Evolutionary conservation across 2,888 invertebrate species (phyloP).

Genomic region (Ramazzottius varieornatus): DNA sequence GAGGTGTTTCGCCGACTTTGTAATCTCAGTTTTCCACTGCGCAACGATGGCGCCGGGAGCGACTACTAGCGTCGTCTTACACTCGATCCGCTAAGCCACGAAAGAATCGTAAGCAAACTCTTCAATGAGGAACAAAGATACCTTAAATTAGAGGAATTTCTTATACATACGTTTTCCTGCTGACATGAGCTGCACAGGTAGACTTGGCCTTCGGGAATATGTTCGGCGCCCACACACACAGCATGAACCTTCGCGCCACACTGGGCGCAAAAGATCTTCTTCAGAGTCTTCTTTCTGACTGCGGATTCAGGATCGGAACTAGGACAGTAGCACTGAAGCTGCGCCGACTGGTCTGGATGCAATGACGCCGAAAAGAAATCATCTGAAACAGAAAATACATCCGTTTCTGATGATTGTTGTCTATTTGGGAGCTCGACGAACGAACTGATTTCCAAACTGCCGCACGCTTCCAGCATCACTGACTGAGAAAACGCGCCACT

Average conservation of each 20-base stretch:
- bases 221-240: not conserved
- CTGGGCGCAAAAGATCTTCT: not conserved
- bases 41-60: conserved; percentile 37
- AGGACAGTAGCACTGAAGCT: not conserved
- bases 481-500: no score
- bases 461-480: no score
- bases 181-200: not conserved
- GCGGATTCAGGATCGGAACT: not conserved
- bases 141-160: not conserved
- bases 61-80: conserved; percentile 37
- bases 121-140: not conserved
- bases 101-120: not conserved
- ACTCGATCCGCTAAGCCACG: not conserved
- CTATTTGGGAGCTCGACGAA: no score
- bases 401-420: no score
- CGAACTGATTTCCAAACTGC: no score
- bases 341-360: no score
- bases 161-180: not conserved
- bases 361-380: no score
- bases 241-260: not conserved
- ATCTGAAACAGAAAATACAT: no score
- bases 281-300: not conserved
- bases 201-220: not conserved
- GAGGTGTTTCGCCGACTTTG: conserved; percentile 16
- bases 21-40: conserved; percentile 42